A percentile compares a stretch with the other conserved stretches of the same genome.
phyloP scores from a whole-genome alignment of 2,888 invertebrate genomes.

The Sinhomidia bicolor region DNA sequence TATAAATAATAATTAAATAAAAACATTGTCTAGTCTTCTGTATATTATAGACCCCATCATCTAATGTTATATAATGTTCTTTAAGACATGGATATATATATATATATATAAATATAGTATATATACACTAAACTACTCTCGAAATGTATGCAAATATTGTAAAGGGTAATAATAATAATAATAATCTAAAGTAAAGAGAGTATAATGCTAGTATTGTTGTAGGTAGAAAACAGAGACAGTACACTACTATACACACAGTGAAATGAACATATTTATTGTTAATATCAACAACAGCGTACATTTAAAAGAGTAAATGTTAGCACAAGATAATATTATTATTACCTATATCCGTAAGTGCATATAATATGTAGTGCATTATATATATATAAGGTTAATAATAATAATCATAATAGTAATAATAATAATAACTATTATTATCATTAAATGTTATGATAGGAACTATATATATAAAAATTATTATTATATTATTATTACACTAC shows the following conservation, averaged over 20 bases:
- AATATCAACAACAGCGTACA: slow-evolving; percentile 61
- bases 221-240: slow-evolving; percentile 19
- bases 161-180: slow-evolving; percentile 48
- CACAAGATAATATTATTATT: slow-evolving; percentile 6
- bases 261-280: slow-evolving; percentile 74
- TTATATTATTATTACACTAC: slow-evolving; percentile 17
- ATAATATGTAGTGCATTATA: slow-evolving; percentile 11
- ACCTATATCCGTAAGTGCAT: slow-evolving; percentile 2
- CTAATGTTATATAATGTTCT: not conserved
- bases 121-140: slow-evolving; percentile 59
- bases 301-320: slow-evolving; percentile 34
- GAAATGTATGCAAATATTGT: slow-evolving; percentile 58
- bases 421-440: no score
- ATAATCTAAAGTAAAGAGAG: no score
- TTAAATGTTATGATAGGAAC: not conserved
- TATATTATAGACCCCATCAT: slow-evolving; percentile 41
- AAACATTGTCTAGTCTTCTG: slow-evolving; percentile 72
- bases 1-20: slow-evolving; percentile 22
- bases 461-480: slow-evolving; percentile 12
- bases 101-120: no score
- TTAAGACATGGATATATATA: no score
- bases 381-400: not conserved
- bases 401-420: not conserved
- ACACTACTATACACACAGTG: slow-evolving; percentile 33
- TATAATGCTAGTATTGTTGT: slow-evolving; percentile 38